phyloP scores from a whole-genome alignment of 2,113 vertebrate genomes.

The Morone saxatilis region DNA sequence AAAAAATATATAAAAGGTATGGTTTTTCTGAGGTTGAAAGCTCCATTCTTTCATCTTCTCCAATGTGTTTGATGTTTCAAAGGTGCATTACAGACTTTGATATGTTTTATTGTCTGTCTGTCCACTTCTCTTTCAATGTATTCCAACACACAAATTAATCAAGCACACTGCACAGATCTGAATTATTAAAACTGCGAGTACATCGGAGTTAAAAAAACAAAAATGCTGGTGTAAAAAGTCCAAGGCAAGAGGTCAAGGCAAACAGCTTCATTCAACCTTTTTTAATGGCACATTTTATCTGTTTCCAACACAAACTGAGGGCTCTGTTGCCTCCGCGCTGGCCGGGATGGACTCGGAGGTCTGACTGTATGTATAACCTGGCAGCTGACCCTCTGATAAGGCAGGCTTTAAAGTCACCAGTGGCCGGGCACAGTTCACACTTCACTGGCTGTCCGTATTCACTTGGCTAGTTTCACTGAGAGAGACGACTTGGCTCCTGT shows the following conservation, averaged over 20 bases:
- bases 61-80: conserved; percentile 16
- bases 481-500: conserved; percentile 45
- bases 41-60: neutral
- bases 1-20: neutral
- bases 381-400: conserved; percentile 52
- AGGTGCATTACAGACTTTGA: neutral
- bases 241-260: neutral
- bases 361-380: conserved; percentile 14
- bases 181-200: neutral
- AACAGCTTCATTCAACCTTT: neutral
- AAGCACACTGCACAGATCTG: neutral
- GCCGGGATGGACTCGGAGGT: neutral
- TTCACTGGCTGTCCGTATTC: conserved; percentile 46
- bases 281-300: conserved; percentile 1
- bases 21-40: neutral
- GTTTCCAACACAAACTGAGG: neutral
- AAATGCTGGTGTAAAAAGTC: neutral
- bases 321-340: neutral
- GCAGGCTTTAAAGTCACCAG: conserved; percentile 40
- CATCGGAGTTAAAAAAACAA: neutral
- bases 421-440: conserved; percentile 62
- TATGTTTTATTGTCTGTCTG: neutral
- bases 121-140: neutral
- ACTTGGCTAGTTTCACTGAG: conserved; percentile 53
- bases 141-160: neutral